Evolutionary conservation across 2,888 invertebrate genomes (phyloP).

Genomic region (Aelia acuminata): DNA sequence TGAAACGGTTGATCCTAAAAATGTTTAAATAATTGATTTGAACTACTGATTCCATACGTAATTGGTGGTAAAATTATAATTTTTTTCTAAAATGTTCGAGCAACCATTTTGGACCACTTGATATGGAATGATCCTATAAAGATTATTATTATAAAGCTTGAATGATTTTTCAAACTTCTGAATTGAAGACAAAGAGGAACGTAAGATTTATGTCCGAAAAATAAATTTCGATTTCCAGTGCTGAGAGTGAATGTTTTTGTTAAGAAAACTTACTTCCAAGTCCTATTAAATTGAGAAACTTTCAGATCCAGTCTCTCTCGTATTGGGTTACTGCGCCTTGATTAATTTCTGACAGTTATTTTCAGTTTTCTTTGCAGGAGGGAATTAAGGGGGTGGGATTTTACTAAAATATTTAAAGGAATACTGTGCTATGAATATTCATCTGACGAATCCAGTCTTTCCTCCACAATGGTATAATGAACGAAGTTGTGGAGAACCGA

Average conservation of each 20-base stretch:
- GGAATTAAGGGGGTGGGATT: background rate
- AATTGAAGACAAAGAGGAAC: background rate
- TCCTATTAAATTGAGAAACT: constrained; percentile 8
- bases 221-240: background rate
- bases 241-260: background rate
- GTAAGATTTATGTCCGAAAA: background rate
- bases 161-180: background rate
- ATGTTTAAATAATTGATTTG: too few species aligned
- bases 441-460: background rate
- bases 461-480: background rate
- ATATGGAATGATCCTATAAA: too few species aligned
- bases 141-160: too few species aligned
- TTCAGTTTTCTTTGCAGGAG: background rate
- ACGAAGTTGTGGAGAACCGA: background rate
- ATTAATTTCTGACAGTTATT: background rate
- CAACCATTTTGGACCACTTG: too few species aligned
- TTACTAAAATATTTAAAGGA: background rate
- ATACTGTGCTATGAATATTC: background rate
- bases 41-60: too few species aligned
- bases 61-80: too few species aligned
- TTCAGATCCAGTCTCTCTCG: background rate
- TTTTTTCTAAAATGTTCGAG: too few species aligned
- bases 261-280: constrained; percentile 1
- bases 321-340: background rate
- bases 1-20: too few species aligned